Conservation (phyloP, 2,888 invertebrate genomes). For the Rosalia funebris region DNA sequence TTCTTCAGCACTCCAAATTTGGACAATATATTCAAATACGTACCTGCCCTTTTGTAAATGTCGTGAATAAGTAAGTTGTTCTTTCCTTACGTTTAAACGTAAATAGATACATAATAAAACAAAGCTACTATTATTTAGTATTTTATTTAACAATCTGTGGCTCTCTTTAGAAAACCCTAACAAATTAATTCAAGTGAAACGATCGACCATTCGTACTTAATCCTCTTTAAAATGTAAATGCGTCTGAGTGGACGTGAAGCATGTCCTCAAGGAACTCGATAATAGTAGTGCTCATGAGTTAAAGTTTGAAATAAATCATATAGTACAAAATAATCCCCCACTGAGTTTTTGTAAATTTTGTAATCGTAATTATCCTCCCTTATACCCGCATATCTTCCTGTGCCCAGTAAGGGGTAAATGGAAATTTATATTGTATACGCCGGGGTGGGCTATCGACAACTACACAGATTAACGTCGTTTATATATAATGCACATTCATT, state of each 20-base stretch:
- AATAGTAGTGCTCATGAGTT: slow-evolving; percentile 18
- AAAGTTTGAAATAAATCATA: slow-evolving; percentile 49
- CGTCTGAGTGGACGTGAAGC: slow-evolving; percentile 10
- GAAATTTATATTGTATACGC: slow-evolving; percentile 13
- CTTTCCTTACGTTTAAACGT: too few relatives aligned
- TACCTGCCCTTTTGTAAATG: too few relatives aligned
- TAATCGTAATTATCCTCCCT: slow-evolving; percentile 50
- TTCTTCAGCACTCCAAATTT: too few relatives aligned
- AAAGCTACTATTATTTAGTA: not conserved
- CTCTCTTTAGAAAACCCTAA: slow-evolving; percentile 11
- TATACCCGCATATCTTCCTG: slow-evolving; percentile 49
- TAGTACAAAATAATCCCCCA: slow-evolving; percentile 46
- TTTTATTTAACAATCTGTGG: slow-evolving; percentile 18
- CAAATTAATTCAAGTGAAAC: slow-evolving; percentile 12
- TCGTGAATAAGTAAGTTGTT: too few relatives aligned
- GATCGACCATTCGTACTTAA: slow-evolving; percentile 1
- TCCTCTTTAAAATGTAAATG: slow-evolving; percentile 19
- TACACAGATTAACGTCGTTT: slow-evolving; percentile 10
- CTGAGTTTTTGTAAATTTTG: slow-evolving; percentile 52
- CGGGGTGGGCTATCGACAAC: slow-evolving; percentile 20
- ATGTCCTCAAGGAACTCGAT: not conserved
- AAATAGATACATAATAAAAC: too few relatives aligned
- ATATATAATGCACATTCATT: slow-evolving; percentile 2
- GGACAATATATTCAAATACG: too few relatives aligned
- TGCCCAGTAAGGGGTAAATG: slow-evolving; percentile 51